These are phyloP conservation scores for Gadus chalcogrammus DNA, from an alignment of 2,113 vertebrate species.

Conservation along the genomic window DNA sequence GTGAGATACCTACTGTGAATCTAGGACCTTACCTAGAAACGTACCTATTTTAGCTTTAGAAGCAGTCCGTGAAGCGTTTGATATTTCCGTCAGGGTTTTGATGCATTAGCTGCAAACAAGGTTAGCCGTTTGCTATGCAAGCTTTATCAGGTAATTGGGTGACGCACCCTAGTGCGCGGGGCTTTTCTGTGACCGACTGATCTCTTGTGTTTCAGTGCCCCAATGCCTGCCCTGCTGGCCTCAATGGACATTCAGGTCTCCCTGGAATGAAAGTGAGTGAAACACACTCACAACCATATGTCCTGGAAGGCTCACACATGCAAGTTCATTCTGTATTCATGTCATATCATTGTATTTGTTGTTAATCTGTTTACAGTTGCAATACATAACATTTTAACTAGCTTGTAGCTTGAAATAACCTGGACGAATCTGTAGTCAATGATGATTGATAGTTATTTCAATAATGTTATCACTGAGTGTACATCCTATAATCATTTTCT, in stretches of 20 bases:
- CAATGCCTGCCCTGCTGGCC: conserved; percentile 82
- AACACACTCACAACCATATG: background rate
- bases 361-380: background rate
- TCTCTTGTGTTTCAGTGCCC: conserved; percentile 84
- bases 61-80: too few relatives aligned
- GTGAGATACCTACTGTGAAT: too few relatives aligned
- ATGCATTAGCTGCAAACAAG: background rate
- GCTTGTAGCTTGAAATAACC: too few relatives aligned
- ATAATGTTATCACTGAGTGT: too few relatives aligned
- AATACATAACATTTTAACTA: too few relatives aligned
- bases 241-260: conserved; percentile 83
- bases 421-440: too few relatives aligned
- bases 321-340: background rate
- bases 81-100: too few relatives aligned
- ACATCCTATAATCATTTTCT: background rate
- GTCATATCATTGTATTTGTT: background rate
- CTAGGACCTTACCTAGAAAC: too few relatives aligned
- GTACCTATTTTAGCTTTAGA: too few relatives aligned
- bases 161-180: conserved; percentile 32
- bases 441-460: too few relatives aligned
- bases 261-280: conserved; percentile 89
- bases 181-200: conserved; percentile 40
- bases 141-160: conserved; percentile 12
- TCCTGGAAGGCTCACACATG: background rate
- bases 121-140: background rate